These are phyloP conservation scores for Adrianichthys oophorus DNA, from an alignment of 2,797 vertebrate species.

Conservation along the genomic window DNA sequence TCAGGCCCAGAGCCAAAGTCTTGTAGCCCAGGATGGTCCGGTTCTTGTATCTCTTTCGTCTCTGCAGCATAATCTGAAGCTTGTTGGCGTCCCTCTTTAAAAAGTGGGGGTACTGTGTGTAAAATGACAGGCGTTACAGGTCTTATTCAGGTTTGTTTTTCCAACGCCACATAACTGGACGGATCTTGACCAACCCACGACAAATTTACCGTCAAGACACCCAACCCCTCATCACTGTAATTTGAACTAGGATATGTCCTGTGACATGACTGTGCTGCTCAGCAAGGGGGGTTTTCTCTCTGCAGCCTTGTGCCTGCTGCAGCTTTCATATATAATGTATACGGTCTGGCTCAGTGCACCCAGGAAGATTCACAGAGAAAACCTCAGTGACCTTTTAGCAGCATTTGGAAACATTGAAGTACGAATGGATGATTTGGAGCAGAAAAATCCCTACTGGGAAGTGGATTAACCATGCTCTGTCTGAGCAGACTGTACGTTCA, in stretches of 20 bases:
- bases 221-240: conserved; percentile 36
- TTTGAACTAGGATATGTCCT: conserved; percentile 31
- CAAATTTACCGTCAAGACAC: conserved; percentile 12
- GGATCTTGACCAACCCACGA: neutral
- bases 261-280: conserved; percentile 20
- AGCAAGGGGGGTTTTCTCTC: conserved; percentile 29
- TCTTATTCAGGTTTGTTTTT: too few species aligned
- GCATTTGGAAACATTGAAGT: conserved; percentile 42
- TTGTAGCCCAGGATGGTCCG: conserved; percentile 91
- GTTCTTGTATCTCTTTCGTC: conserved; percentile 89
- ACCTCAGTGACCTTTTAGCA: conserved; percentile 51
- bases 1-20: conserved; percentile 87
- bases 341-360: conserved; percentile 26
- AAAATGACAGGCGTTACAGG: neutral
- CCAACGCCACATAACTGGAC: neutral
- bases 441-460: conserved; percentile 28
- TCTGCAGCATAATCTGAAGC: conserved; percentile 91
- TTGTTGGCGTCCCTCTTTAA: conserved; percentile 90
- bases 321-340: conserved; percentile 43
- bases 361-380: conserved; percentile 16
- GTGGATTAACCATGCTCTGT: conserved; percentile 10
- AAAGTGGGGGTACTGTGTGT: conserved; percentile 86
- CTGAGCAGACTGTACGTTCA: neutral
- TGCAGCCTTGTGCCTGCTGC: neutral
- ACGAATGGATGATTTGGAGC: conserved; percentile 43